Base-by-base conservation (phyloP, 53 echinoderm and acorn worm species). In the Crossaster papposus region DNA sequence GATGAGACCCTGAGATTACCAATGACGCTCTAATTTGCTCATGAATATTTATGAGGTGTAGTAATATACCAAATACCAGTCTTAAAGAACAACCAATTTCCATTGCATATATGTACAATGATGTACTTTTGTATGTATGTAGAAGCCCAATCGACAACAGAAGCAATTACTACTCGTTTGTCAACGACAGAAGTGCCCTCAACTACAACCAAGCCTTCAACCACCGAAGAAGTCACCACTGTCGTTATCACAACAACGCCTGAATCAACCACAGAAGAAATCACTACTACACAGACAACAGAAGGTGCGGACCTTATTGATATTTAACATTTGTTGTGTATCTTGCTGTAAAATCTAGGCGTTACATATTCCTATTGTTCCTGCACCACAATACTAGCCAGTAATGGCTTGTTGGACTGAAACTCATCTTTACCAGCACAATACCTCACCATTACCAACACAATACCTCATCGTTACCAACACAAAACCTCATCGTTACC, bases 141-240 rank as follows among this genome's bases (percentile, higher is more conserved):
- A 62, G 62, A 81, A 81, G 81, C 64, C 35, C 81, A 62, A 62
- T 32, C 81, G 22, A 81, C 81, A 9, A 81, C 64, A 8, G 63
- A 81, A 34, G 22, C 14, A 23, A 81, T 28, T 29, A 64, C 81
- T 32, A 36, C 81, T 58, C 81, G 64, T 62, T 51, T 81, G 81
- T 55, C 70, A 44, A 83, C 83, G n/a, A 83, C 65, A 36, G 65
- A 28, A 50, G 83, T 44, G 12, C 83, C 83, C n/a, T 44, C 81
- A 64, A 81, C 81, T 18, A 36, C 63, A 10, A 35, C 54, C 15
- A 29, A 31, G 31, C 17, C 85, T 4, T n/a, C 74, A 53, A 85
- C 85, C 30, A 74, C 72, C 31, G 74, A 85, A n/a, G 50, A 38
- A 65, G 35, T 35, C 68, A 44, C 83, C 2, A 68, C 83, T 58